A percentile compares a stretch with the other conserved stretches of the same genome.
These are phyloP conservation scores for Mobula hypostoma DNA, from an alignment of 2,113 vertebrate species.

Conservation along the genomic window DNA sequence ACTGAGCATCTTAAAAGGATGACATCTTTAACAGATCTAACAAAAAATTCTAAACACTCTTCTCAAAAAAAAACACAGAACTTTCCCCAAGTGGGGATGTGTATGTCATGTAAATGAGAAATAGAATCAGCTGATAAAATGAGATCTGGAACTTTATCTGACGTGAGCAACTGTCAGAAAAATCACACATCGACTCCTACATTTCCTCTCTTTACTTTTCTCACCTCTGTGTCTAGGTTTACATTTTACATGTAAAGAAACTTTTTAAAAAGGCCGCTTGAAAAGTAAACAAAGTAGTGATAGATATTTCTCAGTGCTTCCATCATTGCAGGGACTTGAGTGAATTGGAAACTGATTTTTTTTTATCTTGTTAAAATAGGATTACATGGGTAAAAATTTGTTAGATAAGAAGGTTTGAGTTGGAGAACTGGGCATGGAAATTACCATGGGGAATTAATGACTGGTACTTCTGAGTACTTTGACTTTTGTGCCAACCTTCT, in stretches of 20 bases:
- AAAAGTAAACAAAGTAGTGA: not conserved
- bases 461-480: not conserved
- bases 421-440: not conserved
- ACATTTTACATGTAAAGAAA: not conserved
- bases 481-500: not conserved
- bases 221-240: not conserved
- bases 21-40: not conserved
- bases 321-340: not conserved
- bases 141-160: slow-evolving; percentile 27
- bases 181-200: not conserved
- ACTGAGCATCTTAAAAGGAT: slow-evolving; percentile 4
- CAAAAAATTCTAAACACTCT: not conserved
- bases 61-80: not conserved
- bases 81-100: not conserved
- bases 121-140: slow-evolving; percentile 24
- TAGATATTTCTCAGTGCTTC: not conserved
- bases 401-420: too few species aligned
- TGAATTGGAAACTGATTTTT: not conserved
- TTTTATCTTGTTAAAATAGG: not conserved
- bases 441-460: not conserved
- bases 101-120: slow-evolving; percentile 26
- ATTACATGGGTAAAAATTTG: not conserved
- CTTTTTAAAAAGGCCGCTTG: not conserved
- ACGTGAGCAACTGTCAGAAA: slow-evolving; percentile 23
- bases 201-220: slow-evolving; percentile 11